Conservation (phyloP, 2,797 vertebrate species). For the Melanotaenia parkinsoni region DNA sequence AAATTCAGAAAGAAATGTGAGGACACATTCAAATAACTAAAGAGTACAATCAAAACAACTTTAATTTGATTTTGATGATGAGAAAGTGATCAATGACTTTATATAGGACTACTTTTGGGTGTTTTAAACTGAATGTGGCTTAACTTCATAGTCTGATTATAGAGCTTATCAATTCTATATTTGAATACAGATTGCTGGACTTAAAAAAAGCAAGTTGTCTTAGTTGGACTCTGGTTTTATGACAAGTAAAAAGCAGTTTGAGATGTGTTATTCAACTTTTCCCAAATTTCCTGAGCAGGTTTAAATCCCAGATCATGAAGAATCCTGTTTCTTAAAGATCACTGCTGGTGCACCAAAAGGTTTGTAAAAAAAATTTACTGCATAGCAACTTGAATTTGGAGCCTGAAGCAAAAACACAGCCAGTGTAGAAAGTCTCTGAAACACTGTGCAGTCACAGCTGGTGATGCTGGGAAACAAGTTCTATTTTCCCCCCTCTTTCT, state of each 20-base stretch:
- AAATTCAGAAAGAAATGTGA: slow-evolving; percentile 6
- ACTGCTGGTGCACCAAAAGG: neutral
- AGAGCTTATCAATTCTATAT: neutral
- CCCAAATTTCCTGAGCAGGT: neutral
- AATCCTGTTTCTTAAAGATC: slow-evolving; percentile 8
- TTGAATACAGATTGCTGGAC: neutral
- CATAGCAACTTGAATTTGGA: slow-evolving; percentile 8
- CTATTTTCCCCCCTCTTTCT: neutral
- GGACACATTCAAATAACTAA: neutral
- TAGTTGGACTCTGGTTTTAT: neutral
- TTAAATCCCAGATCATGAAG: neutral
- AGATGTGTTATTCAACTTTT: neutral
- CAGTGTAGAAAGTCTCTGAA: neutral
- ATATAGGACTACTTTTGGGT: no score
- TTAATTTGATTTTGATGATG: no score
- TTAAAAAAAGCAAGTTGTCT: neutral
- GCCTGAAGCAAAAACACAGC: neutral
- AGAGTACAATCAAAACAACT: neutral
- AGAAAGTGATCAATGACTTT: no score
- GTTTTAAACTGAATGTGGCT: neutral
- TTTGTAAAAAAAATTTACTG: neutral
- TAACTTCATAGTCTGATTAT: neutral
- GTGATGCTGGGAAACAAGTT: neutral
- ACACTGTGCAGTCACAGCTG: neutral
- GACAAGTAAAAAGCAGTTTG: neutral